These are phyloP conservation scores for Ophion costatus DNA, from an alignment of 2,888 invertebrate genomes.

Conservation along the genomic window DNA sequence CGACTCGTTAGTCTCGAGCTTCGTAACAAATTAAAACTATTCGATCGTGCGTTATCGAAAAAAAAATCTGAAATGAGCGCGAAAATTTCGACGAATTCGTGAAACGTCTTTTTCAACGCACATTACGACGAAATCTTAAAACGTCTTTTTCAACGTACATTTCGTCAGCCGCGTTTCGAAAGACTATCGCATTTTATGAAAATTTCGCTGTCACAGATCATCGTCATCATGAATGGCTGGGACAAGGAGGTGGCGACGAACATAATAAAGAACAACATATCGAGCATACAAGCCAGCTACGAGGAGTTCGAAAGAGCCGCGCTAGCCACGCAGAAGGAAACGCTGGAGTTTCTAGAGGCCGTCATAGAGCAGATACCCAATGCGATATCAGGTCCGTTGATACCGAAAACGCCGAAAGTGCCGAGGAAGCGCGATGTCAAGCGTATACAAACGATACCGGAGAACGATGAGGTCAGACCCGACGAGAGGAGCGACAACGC, in stretches of 20 bases:
- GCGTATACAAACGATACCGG: constrained; percentile 79
- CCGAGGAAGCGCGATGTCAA: constrained; percentile 67
- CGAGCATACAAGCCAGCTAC: constrained; percentile 58
- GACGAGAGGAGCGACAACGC: constrained; percentile 31
- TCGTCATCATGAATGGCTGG: constrained; percentile 66
- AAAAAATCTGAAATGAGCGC: not conserved
- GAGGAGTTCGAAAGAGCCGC: constrained; percentile 64
- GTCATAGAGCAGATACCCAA: constrained; percentile 73
- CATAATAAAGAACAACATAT: constrained; percentile 70
- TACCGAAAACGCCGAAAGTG: constrained; percentile 78
- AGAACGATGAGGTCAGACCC: constrained; percentile 68
- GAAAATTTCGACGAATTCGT: not conserved
- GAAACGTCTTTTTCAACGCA: not conserved
- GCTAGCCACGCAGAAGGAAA: constrained; percentile 58
- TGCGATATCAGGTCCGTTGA: constrained; percentile 70
- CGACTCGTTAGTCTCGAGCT: not conserved
- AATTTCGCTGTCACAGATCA: not conserved
- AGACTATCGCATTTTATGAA: too few species aligned
- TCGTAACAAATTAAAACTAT: not conserved
- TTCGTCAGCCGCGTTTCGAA: not conserved
- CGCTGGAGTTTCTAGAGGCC: constrained; percentile 65
- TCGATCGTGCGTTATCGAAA: not conserved
- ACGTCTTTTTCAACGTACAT: not conserved
- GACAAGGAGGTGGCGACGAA: constrained; percentile 69
- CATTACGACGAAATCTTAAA: not conserved